Evolutionary conservation across 1,140 invertebrate genomes (phyloP).

Genomic region (Phenacoccus solenopsis): DNA sequence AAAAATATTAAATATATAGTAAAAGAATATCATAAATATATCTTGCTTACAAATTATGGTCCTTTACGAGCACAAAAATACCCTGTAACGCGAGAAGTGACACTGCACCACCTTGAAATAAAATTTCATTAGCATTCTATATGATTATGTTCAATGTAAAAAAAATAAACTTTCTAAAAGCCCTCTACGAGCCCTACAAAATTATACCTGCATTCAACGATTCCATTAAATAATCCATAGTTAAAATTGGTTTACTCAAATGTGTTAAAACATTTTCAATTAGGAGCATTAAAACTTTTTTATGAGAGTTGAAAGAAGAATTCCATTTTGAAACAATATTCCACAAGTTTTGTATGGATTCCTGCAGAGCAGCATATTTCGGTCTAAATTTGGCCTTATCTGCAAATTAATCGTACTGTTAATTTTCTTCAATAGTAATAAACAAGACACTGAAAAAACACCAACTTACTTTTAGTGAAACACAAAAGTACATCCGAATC

Average conservation of each 20-base stretch:
- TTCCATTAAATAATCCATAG: conserved; percentile 87
- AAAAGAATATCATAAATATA: conserved; percentile 7
- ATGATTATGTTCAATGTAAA: not conserved
- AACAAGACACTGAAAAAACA: not conserved
- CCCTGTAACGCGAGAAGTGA: conserved; percentile 69
- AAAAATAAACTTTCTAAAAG: conserved; percentile 11
- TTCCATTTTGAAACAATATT: not conserved
- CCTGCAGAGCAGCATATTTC: not conserved
- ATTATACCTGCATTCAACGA: conserved; percentile 62
- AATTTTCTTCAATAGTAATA: not conserved
- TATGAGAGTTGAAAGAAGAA: not conserved
- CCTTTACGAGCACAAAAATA: conserved; percentile 22
- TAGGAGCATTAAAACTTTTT: conserved; percentile 19
- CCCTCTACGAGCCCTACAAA: not conserved
- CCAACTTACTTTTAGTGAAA: not conserved
- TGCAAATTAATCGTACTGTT: not conserved
- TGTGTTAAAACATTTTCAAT: conserved; percentile 20
- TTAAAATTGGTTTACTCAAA: conserved; percentile 60
- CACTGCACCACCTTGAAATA: conserved; percentile 60
- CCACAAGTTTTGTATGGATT: not conserved
- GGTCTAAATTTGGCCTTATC: conserved; percentile 5
- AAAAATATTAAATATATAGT: conserved; percentile 6
- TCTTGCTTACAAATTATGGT: conserved; percentile 24
- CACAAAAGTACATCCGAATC: not conserved
- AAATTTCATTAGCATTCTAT: not conserved